phyloP scores from a whole-genome alignment of 2,113 vertebrate genomes.

The Mungos mungo region DNA sequence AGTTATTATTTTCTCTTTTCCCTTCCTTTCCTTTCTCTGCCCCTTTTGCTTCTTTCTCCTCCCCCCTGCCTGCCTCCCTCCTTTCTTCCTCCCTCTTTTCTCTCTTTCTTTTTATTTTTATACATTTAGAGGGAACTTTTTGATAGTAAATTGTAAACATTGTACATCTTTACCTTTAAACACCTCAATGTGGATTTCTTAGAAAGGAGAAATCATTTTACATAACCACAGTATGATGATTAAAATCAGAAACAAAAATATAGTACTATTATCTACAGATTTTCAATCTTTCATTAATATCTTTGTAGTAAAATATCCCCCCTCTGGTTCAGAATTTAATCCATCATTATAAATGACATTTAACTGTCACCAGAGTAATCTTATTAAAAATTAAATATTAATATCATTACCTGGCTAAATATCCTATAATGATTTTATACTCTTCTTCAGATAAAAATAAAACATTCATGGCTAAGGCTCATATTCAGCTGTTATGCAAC shows the following conservation, averaged over 20 bases:
- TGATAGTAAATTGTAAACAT: neutral
- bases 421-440: neutral
- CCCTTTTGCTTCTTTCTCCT: too few relatives aligned
- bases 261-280: neutral
- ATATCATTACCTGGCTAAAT: neutral
- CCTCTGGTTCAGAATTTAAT: neutral
- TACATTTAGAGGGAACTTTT: neutral
- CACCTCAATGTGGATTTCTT: neutral
- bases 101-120: neutral
- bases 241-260: neutral
- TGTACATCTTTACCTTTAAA: neutral
- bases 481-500: neutral
- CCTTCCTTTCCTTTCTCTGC: neutral
- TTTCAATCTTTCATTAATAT: neutral
- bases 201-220: neutral
- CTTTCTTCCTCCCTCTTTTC: neutral
- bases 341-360: neutral
- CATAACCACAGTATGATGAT: neutral
- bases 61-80: neutral
- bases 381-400: neutral
- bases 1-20: neutral
- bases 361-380: neutral
- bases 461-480: neutral
- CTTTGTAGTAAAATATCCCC: neutral
- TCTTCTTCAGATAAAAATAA: slow-evolving; percentile 7